Base-by-base conservation (phyloP, 2,888 invertebrate genomes). In the Ctena decussata region DNA sequence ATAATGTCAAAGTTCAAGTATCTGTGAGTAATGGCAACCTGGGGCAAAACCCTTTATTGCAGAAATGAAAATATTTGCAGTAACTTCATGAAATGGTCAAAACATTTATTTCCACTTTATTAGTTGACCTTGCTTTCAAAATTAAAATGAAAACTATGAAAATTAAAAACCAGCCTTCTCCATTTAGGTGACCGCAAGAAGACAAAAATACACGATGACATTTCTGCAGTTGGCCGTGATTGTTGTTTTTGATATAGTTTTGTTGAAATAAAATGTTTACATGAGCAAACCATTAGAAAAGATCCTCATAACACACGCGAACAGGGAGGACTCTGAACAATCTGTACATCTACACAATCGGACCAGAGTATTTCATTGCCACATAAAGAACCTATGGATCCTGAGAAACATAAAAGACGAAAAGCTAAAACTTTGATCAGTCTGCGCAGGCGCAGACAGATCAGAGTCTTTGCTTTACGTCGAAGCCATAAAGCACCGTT, bases 191-290 rank as follows among this genome's bases (percentile, higher is more conserved):
- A 65, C 65, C 65, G 35, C 65, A 35, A 35, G 15, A 35, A 65
- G 35, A 65, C 65, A 65, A 32, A 65, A 65, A 65, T 12, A 21
- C 21, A 11, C 35, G 8, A 1, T 65, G 65, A 35, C 65, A 35
- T 35, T 65, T 57, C 73, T 77, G 60, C 77, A 82, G 76, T 73
- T 82, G 53, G 60, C 82, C 12, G 82, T 41, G 85, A 79, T 82
- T 85, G 80, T 18, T 77, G 69, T 35, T 73, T 77, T 77, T 82
- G 69, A 44, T 69, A 49, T 35, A 73, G 35, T 49, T 44, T n/a
- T 82, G 80, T 80, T 82, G 49, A 57, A 27, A 57, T 74, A 49
- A 32, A 74, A 69, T 82, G 86, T 86, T 86, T 80, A 74, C 74
- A 74, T 77, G n/a, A n/a, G n/a, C n/a, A n/a, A n/a, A n/a, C n/a